Evolutionary conservation across 2,113 vertebrate species (phyloP).

Genomic region (Ailuropoda melanoleuca): DNA sequence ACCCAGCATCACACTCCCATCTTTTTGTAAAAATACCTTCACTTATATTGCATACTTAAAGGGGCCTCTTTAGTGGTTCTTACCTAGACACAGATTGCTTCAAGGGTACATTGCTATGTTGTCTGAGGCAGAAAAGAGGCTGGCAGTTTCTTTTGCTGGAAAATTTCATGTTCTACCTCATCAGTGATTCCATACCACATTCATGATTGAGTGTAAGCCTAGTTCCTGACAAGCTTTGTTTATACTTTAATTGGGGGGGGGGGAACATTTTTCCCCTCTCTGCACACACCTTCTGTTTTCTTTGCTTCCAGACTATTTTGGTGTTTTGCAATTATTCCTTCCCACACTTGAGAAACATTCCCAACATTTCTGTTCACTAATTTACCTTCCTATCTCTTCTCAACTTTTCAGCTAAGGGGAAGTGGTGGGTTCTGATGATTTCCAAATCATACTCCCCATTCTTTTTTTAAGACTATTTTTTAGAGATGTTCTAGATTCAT

Average conservation of each 20-base stretch:
- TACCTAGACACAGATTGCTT: background rate
- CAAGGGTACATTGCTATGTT: background rate
- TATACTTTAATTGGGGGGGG: background rate
- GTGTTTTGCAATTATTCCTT: background rate
- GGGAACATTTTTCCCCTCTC: background rate
- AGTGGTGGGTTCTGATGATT: background rate
- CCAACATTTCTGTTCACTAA: background rate
- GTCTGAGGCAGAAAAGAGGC: background rate
- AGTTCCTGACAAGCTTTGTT: background rate
- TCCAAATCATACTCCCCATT: background rate
- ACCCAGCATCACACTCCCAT: background rate
- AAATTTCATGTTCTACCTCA: slow-evolving; percentile 30
- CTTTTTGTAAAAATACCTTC: background rate
- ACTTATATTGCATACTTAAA: background rate
- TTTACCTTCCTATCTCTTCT: background rate
- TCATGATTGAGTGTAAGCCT: background rate
- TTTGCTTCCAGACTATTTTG: background rate
- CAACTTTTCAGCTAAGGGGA: background rate
- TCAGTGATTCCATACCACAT: background rate
- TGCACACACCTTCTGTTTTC: background rate
- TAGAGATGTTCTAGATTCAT: background rate
- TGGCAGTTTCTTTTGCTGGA: background rate
- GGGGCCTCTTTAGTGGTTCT: background rate
- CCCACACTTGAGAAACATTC: background rate
- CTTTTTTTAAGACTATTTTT: background rate